Evolutionary conservation across 2,113 vertebrate genomes (phyloP), one percentile per base, ranked within the genome.

Genomic region (Phoxinus phoxinus): DNA sequence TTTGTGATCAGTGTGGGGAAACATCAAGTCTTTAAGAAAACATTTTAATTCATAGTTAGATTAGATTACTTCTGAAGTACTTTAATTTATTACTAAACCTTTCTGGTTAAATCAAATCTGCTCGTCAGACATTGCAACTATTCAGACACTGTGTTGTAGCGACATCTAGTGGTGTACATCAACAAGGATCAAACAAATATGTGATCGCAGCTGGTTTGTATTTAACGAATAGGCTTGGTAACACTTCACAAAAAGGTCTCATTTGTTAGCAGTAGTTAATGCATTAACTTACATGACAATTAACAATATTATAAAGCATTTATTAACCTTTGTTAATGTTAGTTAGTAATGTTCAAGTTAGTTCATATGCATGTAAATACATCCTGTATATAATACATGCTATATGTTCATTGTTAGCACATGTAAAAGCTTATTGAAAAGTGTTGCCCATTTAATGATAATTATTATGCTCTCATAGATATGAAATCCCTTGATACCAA

Each of bases 91-190:
- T 23, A 15, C 21, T 53, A 78, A 58, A 58, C 10, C 17, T 27
- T 41, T 21, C 25, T 6, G 11, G 6, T 37, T 56, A 73, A 41
- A n/a, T 41, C 63, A 69, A 21, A 35, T 32, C 21, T 27, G 1
- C 32, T n/a, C 19, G n/a, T 80, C 23, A 17, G 17, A 11, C 35
- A 8, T 37, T 53, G 2, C 6, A 59, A 19, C 23, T 53, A 73
- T 65, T 10, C 6, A 63, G 86, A 1, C 61, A 10, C 53, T 73
- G 87, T 92, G 85, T 87, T 92, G 37, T 86, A 85, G 82, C 89
- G 89, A 63, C 92, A 90, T 90, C 93, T 94, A 69, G 83, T 93
- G 93, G 91, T 53, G 7, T 2, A 53, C 5, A 51, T 4, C 15
- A 53, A 53, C 25, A 53, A 2, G 19, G 73, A 51, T 4, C 9